A percentile compares a stretch with the other conserved stretches of the same genome.
Conservation (phyloP, 2,113 vertebrate genomes). For the Campylomormyrus tamandua region DNA sequence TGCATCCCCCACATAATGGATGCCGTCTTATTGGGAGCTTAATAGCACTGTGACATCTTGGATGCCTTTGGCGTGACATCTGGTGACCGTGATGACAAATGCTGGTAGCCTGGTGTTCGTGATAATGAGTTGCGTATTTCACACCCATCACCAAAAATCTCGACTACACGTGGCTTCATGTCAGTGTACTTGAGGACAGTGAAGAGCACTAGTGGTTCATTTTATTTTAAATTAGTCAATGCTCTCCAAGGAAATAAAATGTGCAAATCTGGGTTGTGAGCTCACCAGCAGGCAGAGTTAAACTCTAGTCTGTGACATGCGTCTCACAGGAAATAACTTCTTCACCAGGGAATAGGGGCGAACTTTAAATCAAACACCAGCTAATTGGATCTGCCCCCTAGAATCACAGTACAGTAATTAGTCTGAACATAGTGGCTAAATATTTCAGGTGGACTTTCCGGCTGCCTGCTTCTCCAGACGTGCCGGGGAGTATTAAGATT, state of each 20-base stretch:
- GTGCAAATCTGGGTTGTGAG: constrained; percentile 38
- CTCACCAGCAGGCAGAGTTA: constrained; percentile 28
- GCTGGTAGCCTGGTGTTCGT: neutral
- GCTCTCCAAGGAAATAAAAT: constrained; percentile 55
- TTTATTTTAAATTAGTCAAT: constrained; percentile 46
- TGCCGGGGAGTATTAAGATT: neutral
- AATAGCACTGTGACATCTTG: neutral
- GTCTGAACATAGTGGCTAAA: neutral
- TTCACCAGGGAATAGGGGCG: constrained; percentile 37
- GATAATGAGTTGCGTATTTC: neutral
- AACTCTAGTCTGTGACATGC: constrained; percentile 40
- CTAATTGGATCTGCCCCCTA: constrained; percentile 33
- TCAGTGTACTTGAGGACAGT: neutral
- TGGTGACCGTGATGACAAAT: neutral
- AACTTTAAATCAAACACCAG: constrained; percentile 36
- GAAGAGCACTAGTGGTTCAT: constrained; percentile 13
- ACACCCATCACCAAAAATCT: neutral
- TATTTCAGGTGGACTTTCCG: neutral
- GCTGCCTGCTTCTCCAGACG: neutral
- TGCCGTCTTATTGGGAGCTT: neutral
- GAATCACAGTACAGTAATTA: constrained; percentile 33
- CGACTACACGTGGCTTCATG: neutral
- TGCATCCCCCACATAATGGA: neutral
- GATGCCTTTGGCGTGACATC: neutral
- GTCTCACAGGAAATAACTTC: constrained; percentile 47